A percentile compares a stretch with the other conserved stretches of the same genome.
These are phyloP conservation scores for Cephus sareptanus DNA, from an alignment of 2,888 invertebrate species.

Conservation along the genomic window DNA sequence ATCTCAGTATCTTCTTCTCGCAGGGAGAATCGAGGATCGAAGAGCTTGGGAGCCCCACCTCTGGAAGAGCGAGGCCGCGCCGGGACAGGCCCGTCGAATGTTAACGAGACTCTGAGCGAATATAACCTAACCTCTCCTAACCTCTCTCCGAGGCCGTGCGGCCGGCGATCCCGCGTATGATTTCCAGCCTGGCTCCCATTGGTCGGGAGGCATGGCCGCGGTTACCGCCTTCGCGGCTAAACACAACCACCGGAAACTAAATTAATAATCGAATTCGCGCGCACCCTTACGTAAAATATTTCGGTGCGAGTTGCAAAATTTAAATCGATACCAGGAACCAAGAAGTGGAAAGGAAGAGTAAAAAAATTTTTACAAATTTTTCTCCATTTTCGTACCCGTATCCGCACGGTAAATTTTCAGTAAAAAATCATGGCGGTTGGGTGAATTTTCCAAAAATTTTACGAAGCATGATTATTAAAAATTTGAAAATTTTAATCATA, in stretches of 20 bases:
- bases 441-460: neutral
- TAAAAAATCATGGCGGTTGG: neutral
- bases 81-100: slow-evolving; percentile 62
- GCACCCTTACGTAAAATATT: neutral
- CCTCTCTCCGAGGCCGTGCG: slow-evolving; percentile 49
- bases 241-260: slow-evolving; percentile 41
- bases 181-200: slow-evolving; percentile 57
- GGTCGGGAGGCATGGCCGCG: slow-evolving; percentile 45
- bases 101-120: slow-evolving; percentile 53
- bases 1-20: neutral
- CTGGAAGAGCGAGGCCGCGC: slow-evolving; percentile 44
- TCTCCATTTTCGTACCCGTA: too few species aligned
- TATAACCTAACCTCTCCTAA: slow-evolving; percentile 54
- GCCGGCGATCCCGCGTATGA: slow-evolving; percentile 61
- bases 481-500: neutral
- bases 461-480: neutral
- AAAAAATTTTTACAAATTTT: too few species aligned
- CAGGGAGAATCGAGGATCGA: slow-evolving; percentile 36
- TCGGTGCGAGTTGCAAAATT: too few species aligned
- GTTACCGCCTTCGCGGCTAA: slow-evolving; percentile 53
- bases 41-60: slow-evolving; percentile 51
- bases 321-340: too few species aligned
- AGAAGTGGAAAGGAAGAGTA: too few species aligned
- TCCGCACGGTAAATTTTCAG: too few species aligned
- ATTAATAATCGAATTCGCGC: slow-evolving; percentile 7